phyloP scores from a whole-genome alignment of 2,888 invertebrate species.

The Drosophila phalerata region DNA sequence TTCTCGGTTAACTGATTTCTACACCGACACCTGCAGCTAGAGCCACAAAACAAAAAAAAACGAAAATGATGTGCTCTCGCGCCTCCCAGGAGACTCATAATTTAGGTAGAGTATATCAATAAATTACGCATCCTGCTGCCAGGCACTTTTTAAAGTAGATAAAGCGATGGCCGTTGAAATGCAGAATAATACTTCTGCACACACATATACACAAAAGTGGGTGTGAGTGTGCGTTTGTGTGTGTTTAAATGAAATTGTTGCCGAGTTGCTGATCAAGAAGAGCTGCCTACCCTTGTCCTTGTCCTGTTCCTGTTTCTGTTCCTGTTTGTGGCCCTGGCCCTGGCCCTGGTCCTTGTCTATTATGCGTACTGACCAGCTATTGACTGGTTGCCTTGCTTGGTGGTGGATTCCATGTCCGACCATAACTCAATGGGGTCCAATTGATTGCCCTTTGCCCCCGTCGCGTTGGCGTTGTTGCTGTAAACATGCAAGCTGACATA shows the following conservation, averaged over 20 bases:
- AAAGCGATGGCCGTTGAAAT: conserved; percentile 50
- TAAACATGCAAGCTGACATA: conserved; percentile 66
- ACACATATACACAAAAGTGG: background rate
- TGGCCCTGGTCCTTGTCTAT: conserved; percentile 10
- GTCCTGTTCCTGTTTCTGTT: background rate
- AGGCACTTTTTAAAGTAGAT: conserved; percentile 68
- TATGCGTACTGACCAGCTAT: conserved; percentile 37
- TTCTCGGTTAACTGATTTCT: conserved; percentile 80
- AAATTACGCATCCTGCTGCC: conserved; percentile 74
- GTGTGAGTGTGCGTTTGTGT: conserved; percentile 5
- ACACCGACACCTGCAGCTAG: conserved; percentile 74
- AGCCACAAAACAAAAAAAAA: conserved; percentile 20
- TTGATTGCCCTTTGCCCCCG: conserved; percentile 53
- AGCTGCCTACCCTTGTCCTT: background rate
- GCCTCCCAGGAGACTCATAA: conserved; percentile 77
- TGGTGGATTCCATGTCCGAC: conserved; percentile 41
- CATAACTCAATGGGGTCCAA: conserved; percentile 65
- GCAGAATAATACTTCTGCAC: conserved; percentile 16
- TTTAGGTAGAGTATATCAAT: conserved; percentile 80
- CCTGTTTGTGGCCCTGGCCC: no score
- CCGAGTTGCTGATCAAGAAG: conserved; percentile 38
- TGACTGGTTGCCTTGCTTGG: conserved; percentile 12
- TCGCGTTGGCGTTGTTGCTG: conserved; percentile 23
- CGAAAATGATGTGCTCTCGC: conserved; percentile 43
- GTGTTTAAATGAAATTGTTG: conserved; percentile 37